phyloP scores from a whole-genome alignment of 2,113 vertebrate species.

The Ivindomyrus marchei region DNA sequence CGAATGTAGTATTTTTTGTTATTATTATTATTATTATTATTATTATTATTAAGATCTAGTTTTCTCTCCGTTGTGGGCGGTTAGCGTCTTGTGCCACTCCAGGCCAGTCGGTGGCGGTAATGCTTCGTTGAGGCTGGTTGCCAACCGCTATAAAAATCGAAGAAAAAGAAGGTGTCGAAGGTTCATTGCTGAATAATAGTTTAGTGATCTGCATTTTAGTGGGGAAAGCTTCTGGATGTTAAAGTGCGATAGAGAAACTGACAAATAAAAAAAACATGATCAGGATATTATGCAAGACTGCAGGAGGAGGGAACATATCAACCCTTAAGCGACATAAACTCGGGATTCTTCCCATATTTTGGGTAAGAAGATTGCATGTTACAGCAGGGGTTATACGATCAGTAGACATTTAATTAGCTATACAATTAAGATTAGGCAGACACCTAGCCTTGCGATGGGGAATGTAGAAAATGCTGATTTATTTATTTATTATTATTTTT shows the following conservation, averaged over 20 bases:
- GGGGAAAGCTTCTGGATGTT: not conserved
- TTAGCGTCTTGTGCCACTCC: no score
- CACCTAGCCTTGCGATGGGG: not conserved
- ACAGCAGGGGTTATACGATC: not conserved
- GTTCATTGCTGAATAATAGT: not conserved
- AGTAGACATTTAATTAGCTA: not conserved
- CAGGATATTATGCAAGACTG: not conserved
- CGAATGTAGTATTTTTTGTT: no score
- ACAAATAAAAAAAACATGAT: not conserved
- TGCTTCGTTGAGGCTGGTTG: no score
- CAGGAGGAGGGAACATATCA: not conserved
- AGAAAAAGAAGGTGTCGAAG: not conserved
- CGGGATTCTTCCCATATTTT: not conserved
- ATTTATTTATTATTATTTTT: not conserved
- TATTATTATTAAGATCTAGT: no score
- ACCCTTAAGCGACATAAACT: not conserved
- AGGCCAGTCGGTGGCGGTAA: no score
- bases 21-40: no score
- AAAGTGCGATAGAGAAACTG: not conserved
- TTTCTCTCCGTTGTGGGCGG: no score
- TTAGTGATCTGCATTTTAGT: not conserved
- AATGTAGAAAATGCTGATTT: not conserved
- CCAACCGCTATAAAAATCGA: no score
- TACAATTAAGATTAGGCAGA: not conserved
- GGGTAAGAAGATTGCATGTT: not conserved